These are phyloP conservation scores for Fragum fragum DNA, from an alignment of 2,888 invertebrate genomes.

Conservation along the genomic window DNA sequence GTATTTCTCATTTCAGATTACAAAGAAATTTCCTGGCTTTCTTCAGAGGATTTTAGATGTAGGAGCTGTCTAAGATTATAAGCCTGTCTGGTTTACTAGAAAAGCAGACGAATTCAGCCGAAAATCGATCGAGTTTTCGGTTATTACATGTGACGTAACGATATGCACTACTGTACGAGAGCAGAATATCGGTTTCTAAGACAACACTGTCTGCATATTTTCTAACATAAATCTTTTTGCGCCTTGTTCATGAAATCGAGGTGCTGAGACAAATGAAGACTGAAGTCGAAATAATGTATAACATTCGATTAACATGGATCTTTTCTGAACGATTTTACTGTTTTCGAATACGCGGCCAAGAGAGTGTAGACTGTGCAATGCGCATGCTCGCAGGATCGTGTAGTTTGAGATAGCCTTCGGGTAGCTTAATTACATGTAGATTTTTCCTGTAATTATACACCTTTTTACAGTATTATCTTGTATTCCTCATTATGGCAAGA, in stretches of 20 bases:
- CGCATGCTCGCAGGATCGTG: background rate
- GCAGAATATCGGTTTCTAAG: constrained; percentile 8
- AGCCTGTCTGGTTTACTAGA: background rate
- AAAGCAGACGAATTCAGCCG: background rate
- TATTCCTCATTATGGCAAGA: background rate
- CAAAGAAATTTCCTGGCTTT: no score
- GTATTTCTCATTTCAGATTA: no score
- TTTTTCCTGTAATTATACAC: background rate
- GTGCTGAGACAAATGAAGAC: background rate
- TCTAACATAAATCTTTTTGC: background rate
- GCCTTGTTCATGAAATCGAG: background rate
- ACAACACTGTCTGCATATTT: background rate
- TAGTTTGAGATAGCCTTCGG: background rate
- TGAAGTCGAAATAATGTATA: background rate
- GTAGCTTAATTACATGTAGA: background rate
- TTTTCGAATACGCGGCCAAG: background rate
- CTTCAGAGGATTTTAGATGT: no score
- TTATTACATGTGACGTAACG: background rate
- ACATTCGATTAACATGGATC: background rate
- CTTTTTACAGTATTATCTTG: background rate
- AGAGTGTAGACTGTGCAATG: background rate
- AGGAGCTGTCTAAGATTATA: background rate
- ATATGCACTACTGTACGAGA: background rate
- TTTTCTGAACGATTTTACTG: background rate
- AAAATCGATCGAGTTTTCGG: background rate